A percentile compares a stretch with the other conserved stretches of the same genome.
These are phyloP conservation scores for Halictus quadricinctus DNA, from an alignment of 2,888 invertebrate genomes.

Conservation along the genomic window DNA sequence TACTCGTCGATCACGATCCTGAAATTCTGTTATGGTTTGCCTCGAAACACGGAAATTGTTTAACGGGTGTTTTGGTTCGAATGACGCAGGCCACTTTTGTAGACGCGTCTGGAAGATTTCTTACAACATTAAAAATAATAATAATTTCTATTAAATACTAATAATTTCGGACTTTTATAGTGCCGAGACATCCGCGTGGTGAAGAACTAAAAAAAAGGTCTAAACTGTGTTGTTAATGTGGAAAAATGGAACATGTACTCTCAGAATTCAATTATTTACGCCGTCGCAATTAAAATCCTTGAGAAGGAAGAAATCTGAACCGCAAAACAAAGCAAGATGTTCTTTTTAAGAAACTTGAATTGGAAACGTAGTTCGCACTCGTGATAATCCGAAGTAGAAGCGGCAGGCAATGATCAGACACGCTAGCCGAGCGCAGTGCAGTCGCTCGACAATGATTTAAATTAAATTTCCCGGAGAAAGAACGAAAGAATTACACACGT, in stretches of 20 bases:
- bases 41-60: background rate
- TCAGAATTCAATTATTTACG: background rate
- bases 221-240: too few species aligned
- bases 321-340: background rate
- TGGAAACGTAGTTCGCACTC: background rate
- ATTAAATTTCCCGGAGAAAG: background rate
- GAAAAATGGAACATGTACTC: too few species aligned
- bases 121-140: too few species aligned
- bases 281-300: background rate
- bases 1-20: background rate
- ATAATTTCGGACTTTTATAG: too few species aligned
- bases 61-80: background rate
- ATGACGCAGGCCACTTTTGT: too few species aligned
- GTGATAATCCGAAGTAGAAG: background rate
- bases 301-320: background rate
- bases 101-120: too few species aligned
- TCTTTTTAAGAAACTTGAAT: background rate
- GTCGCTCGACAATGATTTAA: background rate
- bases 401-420: background rate
- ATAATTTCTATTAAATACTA: too few species aligned
- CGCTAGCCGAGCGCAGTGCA: background rate
- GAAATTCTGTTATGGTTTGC: background rate
- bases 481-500: background rate
- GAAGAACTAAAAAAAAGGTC: too few species aligned
- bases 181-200: too few species aligned